Evolutionary conservation across 2,888 invertebrate species (phyloP).

Genomic region (Phaonia tiefii): DNA sequence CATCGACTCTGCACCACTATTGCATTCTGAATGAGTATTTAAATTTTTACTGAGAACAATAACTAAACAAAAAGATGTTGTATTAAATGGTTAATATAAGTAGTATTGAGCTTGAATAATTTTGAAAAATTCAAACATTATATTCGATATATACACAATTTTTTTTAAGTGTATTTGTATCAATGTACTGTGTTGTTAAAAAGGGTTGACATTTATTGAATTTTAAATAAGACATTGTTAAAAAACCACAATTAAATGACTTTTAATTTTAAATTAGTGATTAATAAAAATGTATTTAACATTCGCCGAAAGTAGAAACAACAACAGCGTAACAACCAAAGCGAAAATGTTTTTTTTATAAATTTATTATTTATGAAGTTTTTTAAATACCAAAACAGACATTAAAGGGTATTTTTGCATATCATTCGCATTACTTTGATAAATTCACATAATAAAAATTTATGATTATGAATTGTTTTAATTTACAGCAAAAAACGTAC

Average conservation of each 20-base stretch:
- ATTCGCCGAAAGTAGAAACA: slow-evolving; percentile 38
- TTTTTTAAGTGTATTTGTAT: too few relatives aligned
- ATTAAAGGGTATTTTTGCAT: slow-evolving; percentile 52
- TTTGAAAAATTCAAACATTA: too few relatives aligned
- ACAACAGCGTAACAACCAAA: slow-evolving; percentile 25
- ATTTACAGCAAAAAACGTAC: slow-evolving; percentile 22
- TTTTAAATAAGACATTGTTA: slow-evolving; percentile 66
- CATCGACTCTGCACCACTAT: too few relatives aligned
- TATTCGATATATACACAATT: too few relatives aligned
- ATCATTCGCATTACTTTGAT: slow-evolving; percentile 59
- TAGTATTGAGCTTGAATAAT: too few relatives aligned
- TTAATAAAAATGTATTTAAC: slow-evolving; percentile 59
- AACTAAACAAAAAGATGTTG: too few relatives aligned
- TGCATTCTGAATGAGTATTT: too few relatives aligned
- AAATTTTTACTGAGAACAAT: too few relatives aligned
- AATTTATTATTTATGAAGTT: slow-evolving; percentile 53
- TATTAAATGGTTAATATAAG: too few relatives aligned
- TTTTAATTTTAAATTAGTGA: slow-evolving; percentile 63
- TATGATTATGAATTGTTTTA: slow-evolving; percentile 48
- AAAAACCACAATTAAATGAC: slow-evolving; percentile 62
- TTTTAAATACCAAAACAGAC: slow-evolving; percentile 44
- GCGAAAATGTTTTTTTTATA: slow-evolving; percentile 37
- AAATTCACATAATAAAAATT: slow-evolving; percentile 58
- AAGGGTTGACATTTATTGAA: slow-evolving; percentile 58
- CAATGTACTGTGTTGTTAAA: neutral